Percentiles rank a stretch among this genome's conserved stretches.
These are phyloP conservation scores for Caenorhabditis sp. DNA, from an alignment of 2,888 invertebrate genomes.

Conservation along the genomic window DNA sequence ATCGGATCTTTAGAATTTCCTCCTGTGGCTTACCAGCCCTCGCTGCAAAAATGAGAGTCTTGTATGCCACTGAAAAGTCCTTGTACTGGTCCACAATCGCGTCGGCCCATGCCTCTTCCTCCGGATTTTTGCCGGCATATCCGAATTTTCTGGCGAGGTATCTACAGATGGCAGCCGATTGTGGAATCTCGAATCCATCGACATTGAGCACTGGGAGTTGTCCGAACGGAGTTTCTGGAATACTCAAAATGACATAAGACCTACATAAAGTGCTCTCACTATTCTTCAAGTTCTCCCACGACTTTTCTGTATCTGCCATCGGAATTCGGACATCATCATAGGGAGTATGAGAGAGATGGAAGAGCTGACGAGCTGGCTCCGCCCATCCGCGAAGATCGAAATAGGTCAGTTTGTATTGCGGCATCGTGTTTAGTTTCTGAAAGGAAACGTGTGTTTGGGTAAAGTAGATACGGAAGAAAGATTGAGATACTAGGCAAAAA, in stretches of 20 bases:
- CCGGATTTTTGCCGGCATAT: constrained; percentile 52
- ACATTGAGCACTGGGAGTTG: constrained; percentile 44
- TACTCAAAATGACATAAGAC: background rate
- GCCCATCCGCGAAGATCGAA: constrained; percentile 64
- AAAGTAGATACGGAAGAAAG: background rate
- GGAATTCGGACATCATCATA: constrained; percentile 55
- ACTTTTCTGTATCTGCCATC: constrained; percentile 11
- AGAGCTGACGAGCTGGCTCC: constrained; percentile 62
- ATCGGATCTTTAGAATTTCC: constrained; percentile 39
- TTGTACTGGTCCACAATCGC: constrained; percentile 61
- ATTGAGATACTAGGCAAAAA: background rate
- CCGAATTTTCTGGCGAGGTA: constrained; percentile 57
- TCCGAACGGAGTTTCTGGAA: constrained; percentile 43
- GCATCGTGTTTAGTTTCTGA: constrained; percentile 41
- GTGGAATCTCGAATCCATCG: constrained; percentile 56
- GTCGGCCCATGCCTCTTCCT: constrained; percentile 61
- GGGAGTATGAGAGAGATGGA: constrained; percentile 45
- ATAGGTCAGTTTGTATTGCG: constrained; percentile 65
- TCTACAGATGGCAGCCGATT: constrained; percentile 46
- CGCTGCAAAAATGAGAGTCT: constrained; percentile 17
- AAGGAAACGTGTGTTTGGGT: no score
- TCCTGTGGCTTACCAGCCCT: constrained; percentile 35
- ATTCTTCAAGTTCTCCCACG: constrained; percentile 30
- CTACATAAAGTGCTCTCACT: constrained; percentile 14
- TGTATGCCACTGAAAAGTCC: constrained; percentile 37